Evolutionary conservation across 2,888 invertebrate species (phyloP).

Genomic region (Ditula angustiorana): DNA sequence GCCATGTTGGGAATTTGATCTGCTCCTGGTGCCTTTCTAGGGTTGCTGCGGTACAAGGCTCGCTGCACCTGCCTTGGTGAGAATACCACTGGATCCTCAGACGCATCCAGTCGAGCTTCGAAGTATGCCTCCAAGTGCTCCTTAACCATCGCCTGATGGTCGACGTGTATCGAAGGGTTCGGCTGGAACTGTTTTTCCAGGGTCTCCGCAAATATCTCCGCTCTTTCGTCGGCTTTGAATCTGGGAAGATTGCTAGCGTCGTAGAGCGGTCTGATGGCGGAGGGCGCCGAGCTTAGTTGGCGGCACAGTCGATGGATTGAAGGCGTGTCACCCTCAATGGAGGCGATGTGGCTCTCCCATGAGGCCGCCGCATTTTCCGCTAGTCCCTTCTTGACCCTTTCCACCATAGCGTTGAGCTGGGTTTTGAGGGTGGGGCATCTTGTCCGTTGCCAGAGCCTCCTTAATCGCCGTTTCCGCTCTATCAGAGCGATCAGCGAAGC

Average conservation of each 20-base stretch:
- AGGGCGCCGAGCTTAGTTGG: too few relatives aligned
- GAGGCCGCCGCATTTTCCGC: not conserved
- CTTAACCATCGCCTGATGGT: not conserved
- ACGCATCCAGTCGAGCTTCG: too few relatives aligned
- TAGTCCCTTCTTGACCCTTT: not conserved
- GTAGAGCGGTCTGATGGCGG: too few relatives aligned
- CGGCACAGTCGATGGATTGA: too few relatives aligned
- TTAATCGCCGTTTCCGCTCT: too few relatives aligned
- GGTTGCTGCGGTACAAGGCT: not conserved
- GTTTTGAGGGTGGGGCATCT: not conserved
- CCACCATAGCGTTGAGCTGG: not conserved
- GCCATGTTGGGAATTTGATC: slow-evolving; percentile 4
- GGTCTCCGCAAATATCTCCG: not conserved
- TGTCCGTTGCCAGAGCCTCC: too few relatives aligned
- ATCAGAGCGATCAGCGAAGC: too few relatives aligned
- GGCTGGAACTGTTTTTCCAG: not conserved
- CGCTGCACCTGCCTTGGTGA: not conserved
- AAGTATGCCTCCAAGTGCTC: not conserved
- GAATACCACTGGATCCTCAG: not conserved
- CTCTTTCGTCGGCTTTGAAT: not conserved
- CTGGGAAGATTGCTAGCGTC: too few relatives aligned
- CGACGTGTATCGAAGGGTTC: not conserved
- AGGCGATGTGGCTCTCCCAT: not conserved
- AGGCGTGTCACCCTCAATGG: not conserved
- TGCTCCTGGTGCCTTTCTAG: slow-evolving; percentile 26